Conservation (phyloP, 2,797 vertebrate genomes). For the Alcedo quadribrachys region DNA sequence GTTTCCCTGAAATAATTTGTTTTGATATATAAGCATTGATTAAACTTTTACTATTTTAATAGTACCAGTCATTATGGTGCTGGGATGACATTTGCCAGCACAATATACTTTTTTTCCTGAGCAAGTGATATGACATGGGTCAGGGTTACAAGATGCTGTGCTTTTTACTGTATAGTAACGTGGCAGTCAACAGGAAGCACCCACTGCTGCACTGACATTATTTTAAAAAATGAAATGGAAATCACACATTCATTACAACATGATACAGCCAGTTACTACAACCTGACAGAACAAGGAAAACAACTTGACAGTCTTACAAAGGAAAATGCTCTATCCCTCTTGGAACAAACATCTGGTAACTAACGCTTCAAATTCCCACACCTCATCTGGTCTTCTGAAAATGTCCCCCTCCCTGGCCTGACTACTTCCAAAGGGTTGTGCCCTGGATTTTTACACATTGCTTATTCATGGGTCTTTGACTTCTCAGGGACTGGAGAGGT, state of each 20-base stretch:
- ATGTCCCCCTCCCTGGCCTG: rapidly evolving
- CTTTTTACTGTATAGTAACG: neutral
- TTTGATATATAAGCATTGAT: constrained; percentile 47
- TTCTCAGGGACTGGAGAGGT: neutral
- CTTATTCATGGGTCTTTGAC: neutral
- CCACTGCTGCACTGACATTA: neutral
- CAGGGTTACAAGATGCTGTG: neutral
- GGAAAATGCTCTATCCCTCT: neutral
- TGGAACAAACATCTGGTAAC: neutral
- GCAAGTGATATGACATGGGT: neutral
- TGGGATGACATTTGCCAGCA: neutral
- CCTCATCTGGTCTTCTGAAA: neutral
- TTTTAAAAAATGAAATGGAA: neutral
- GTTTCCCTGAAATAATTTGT: constrained; percentile 42
- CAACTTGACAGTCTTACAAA: neutral
- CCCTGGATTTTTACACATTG: neutral
- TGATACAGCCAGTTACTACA: neutral
- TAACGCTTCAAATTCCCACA: neutral
- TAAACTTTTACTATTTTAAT: constrained; percentile 39
- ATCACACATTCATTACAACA: neutral
- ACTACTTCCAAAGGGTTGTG: neutral
- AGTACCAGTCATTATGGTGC: neutral
- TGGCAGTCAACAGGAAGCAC: neutral
- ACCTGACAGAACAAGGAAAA: neutral
- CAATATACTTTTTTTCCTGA: neutral